Conservation (phyloP, 2,113 vertebrate species). For the Eonycteris spelaea region DNA sequence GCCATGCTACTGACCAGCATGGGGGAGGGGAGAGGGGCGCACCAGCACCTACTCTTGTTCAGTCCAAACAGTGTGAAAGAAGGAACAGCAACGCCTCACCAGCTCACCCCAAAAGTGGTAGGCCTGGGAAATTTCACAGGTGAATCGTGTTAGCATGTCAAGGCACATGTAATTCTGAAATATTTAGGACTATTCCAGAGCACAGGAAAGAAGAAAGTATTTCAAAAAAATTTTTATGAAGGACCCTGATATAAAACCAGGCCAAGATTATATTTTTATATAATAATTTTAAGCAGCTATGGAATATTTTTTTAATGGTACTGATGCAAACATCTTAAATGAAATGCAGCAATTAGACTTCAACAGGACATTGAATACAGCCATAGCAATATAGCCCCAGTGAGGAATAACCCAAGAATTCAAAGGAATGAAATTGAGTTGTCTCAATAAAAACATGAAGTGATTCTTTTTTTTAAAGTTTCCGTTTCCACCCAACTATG, state of each 20-base stretch:
- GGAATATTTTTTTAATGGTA: neutral
- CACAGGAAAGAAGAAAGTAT: neutral
- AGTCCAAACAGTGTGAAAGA: neutral
- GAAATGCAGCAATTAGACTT: neutral
- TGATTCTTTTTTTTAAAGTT: neutral
- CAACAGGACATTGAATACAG: neutral
- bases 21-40: too few relatives aligned
- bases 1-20: fast-evolving
- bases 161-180: neutral
- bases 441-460: neutral
- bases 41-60: neutral
- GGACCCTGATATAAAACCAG: neutral
- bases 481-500: neutral
- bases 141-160: neutral
- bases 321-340: neutral
- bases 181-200: neutral
- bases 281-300: too few relatives aligned
- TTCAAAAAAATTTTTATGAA: neutral
- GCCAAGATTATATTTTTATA: neutral
- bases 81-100: neutral
- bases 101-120: neutral
- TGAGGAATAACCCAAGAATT: neutral
- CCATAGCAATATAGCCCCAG: neutral
- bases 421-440: neutral
- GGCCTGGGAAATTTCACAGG: neutral